Percentiles rank a stretch among this genome's conserved stretches.
These are phyloP conservation scores for Semnornis frantzii DNA, from an alignment of 2,113 vertebrate genomes.

Conservation along the genomic window DNA sequence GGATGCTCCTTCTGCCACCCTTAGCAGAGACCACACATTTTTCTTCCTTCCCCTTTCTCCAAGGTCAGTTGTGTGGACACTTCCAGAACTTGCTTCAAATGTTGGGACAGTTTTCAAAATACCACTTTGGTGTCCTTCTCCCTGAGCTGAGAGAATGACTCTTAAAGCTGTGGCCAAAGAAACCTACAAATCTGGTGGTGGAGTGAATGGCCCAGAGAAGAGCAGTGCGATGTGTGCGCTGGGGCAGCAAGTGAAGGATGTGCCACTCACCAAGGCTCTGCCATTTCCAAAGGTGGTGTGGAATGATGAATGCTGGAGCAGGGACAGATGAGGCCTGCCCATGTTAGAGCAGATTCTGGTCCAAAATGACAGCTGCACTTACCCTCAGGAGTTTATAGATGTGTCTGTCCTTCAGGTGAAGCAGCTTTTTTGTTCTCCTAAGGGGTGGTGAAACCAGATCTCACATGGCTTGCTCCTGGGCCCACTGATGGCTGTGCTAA, in stretches of 20 bases:
- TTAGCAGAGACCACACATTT: neutral
- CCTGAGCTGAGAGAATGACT: neutral
- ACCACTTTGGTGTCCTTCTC: neutral
- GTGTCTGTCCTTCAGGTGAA: neutral
- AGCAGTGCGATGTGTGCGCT: neutral
- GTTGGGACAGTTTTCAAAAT: slow-evolving; percentile 12
- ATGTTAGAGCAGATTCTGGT: neutral
- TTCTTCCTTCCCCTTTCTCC: neutral
- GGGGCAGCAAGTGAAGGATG: slow-evolving; percentile 41
- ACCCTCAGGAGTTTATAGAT: neutral
- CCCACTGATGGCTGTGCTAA: neutral
- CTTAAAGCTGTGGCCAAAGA: slow-evolving; percentile 12
- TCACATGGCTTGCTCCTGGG: neutral
- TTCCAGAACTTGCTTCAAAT: slow-evolving; percentile 1
- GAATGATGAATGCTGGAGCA: neutral
- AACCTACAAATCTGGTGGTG: slow-evolving; percentile 50
- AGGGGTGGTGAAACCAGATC: neutral
- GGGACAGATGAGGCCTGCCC: neutral
- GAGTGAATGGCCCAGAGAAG: slow-evolving; percentile 53
- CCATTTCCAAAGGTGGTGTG: neutral
- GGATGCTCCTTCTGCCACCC: neutral
- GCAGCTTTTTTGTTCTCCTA: neutral
- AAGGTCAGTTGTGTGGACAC: neutral
- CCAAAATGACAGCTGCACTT: neutral
- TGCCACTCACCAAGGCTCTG: slow-evolving; percentile 28